phyloP scores from a whole-genome alignment of 1,140 invertebrate species.

The Steinernema khuongi region DNA sequence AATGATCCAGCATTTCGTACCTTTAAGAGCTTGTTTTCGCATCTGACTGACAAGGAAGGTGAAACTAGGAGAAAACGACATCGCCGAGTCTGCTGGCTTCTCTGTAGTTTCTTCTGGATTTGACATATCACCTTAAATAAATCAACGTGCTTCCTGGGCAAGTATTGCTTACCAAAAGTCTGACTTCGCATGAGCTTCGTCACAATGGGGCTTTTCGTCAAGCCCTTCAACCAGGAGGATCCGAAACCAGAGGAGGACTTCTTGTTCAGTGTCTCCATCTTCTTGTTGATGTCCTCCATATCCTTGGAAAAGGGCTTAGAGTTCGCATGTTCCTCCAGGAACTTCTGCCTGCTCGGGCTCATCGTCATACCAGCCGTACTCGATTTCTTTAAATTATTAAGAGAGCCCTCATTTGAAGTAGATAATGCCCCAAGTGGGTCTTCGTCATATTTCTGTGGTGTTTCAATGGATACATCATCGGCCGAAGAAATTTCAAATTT shows the following conservation, averaged over 20 bases:
- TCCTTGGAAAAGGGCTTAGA: slow-evolving; percentile 45
- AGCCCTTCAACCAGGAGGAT: slow-evolving; percentile 46
- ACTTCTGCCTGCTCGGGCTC: slow-evolving; percentile 51
- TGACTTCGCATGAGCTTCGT: slow-evolving; percentile 46
- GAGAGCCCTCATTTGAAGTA: not conserved
- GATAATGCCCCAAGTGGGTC: slow-evolving; percentile 28
- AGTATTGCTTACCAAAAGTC: slow-evolving; percentile 41
- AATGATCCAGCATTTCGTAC: too few species aligned
- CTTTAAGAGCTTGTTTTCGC: slow-evolving; percentile 48
- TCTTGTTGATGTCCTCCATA: slow-evolving; percentile 21
- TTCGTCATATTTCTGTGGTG: not conserved
- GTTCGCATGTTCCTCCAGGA: slow-evolving; percentile 44
- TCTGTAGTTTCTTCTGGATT: not conserved
- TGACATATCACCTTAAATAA: not conserved
- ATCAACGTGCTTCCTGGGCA: not conserved
- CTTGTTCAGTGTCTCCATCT: slow-evolving; percentile 21
- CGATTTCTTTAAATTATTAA: not conserved
- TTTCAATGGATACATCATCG: not conserved
- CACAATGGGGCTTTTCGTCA: slow-evolving; percentile 45
- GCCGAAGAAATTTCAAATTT: not conserved
- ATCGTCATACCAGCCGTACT: slow-evolving; percentile 29
- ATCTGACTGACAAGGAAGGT: slow-evolving; percentile 46
- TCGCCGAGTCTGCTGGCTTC: slow-evolving; percentile 1
- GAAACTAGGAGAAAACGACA: slow-evolving; percentile 41
- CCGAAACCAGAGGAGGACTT: slow-evolving; percentile 35